These are phyloP conservation scores for Caradrina kadenii DNA, from an alignment of 2,888 invertebrate species.

Conservation along the genomic window DNA sequence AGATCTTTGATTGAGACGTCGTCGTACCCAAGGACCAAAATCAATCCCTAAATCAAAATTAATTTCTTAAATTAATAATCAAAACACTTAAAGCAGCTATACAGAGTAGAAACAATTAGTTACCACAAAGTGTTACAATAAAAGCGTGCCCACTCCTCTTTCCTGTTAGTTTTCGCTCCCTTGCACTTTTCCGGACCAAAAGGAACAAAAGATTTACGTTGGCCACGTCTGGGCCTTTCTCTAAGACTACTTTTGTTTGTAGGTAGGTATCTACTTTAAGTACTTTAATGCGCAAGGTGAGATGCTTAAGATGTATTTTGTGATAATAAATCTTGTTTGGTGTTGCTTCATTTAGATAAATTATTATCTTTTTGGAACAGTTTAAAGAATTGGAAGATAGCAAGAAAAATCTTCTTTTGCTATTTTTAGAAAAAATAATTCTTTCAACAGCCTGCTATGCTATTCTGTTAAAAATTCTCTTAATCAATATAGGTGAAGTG, in stretches of 20 bases:
- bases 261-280: conserved; percentile 58
- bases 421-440: not conserved
- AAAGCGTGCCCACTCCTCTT: conserved; percentile 79
- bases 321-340: conserved; percentile 45
- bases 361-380: conserved; percentile 1
- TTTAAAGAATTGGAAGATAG: not conserved
- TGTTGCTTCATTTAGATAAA: conserved; percentile 20
- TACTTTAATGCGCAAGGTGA: conserved; percentile 61
- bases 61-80: conserved; percentile 46
- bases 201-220: conserved; percentile 84
- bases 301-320: conserved; percentile 42
- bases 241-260: conserved; percentile 68
- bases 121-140: conserved; percentile 77
- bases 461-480: not conserved
- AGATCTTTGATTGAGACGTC: not conserved
- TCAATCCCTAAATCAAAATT: not conserved
- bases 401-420: not conserved
- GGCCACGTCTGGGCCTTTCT: conserved; percentile 78
- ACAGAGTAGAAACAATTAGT: conserved; percentile 81
- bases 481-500: not conserved
- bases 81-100: conserved; percentile 45
- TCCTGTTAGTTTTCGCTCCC: conserved; percentile 84
- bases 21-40: not conserved
- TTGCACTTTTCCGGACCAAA: conserved; percentile 83
- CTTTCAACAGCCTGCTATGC: not conserved